phyloP scores from a whole-genome alignment of 2,113 vertebrate genomes.

The Muntiacus reevesi region DNA sequence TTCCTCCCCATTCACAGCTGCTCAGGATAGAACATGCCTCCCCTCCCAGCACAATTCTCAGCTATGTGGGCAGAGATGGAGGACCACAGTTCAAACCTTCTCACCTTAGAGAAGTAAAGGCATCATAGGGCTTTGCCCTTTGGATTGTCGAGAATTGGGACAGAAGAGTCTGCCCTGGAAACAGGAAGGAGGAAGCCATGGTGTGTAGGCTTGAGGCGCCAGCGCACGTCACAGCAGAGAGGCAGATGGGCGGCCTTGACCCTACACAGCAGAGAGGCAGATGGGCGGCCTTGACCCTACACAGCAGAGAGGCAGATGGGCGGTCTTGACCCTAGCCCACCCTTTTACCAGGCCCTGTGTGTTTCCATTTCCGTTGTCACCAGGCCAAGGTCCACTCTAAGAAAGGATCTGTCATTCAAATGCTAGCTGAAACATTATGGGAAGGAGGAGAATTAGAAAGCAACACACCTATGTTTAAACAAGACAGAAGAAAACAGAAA shows the following conservation, averaged over 20 bases:
- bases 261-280: neutral
- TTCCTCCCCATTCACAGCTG: neutral
- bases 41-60: too few species aligned
- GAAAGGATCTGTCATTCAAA: neutral
- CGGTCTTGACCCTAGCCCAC: fast-evolving
- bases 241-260: too few species aligned
- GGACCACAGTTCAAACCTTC: neutral
- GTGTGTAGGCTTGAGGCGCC: neutral
- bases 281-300: neutral
- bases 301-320: neutral
- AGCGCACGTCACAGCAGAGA: neutral
- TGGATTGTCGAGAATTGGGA: neutral
- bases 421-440: neutral
- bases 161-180: neutral
- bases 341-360: neutral
- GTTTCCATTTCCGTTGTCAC: neutral
- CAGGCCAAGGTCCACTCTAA: neutral
- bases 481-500: neutral
- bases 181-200: neutral
- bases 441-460: neutral
- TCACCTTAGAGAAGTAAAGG: neutral
- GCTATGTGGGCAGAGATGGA: neutral
- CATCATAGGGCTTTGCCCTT: neutral
- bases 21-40: neutral
- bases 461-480: neutral